Conservation (phyloP, 64 coral and sea anemone genomes). For the Catalaphyllia jardinei region DNA sequence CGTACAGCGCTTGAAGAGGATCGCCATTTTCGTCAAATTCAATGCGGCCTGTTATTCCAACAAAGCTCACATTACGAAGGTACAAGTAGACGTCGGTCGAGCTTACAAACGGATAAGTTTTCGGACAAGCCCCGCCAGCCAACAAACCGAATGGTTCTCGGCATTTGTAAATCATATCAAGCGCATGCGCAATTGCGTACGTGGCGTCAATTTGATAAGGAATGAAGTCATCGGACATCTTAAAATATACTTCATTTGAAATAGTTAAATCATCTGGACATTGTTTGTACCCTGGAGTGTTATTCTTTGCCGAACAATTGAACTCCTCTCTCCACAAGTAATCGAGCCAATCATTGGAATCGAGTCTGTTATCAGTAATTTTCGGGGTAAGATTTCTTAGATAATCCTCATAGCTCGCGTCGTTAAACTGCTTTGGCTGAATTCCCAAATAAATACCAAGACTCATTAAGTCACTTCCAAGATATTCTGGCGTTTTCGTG, state of each 20-base stretch:
- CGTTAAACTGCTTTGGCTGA: slow-evolving; percentile 49
- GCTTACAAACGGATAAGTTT: slow-evolving; percentile 31
- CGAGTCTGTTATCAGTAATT: not conserved
- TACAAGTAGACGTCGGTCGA: slow-evolving; percentile 48
- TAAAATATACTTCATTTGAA: slow-evolving; percentile 11
- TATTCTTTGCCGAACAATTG: slow-evolving; percentile 25
- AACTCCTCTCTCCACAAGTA: slow-evolving; percentile 45
- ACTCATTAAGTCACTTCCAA: slow-evolving; percentile 60
- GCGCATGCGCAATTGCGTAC: slow-evolving; percentile 65
- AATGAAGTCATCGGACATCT: slow-evolving; percentile 64
- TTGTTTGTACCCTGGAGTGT: not conserved
- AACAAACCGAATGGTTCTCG: slow-evolving; percentile 34
- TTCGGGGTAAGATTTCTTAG: slow-evolving; percentile 30
- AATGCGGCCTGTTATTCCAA: slow-evolving; percentile 52
- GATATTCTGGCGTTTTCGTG: slow-evolving; percentile 59
- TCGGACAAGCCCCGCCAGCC: slow-evolving; percentile 30
- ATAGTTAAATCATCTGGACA: slow-evolving; percentile 44
- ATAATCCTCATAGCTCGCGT: slow-evolving; percentile 44
- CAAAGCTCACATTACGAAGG: slow-evolving; percentile 65
- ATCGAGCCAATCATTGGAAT: slow-evolving; percentile 47
- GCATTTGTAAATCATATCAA: slow-evolving; percentile 66
- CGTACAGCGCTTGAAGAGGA: slow-evolving; percentile 59
- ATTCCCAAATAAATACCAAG: slow-evolving; percentile 60
- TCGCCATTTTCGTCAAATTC: slow-evolving; percentile 66
- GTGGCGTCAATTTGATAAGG: slow-evolving; percentile 70